These are phyloP conservation scores for Novumbra hubbsi DNA, from an alignment of 2,797 vertebrate species.

Conservation along the genomic window DNA sequence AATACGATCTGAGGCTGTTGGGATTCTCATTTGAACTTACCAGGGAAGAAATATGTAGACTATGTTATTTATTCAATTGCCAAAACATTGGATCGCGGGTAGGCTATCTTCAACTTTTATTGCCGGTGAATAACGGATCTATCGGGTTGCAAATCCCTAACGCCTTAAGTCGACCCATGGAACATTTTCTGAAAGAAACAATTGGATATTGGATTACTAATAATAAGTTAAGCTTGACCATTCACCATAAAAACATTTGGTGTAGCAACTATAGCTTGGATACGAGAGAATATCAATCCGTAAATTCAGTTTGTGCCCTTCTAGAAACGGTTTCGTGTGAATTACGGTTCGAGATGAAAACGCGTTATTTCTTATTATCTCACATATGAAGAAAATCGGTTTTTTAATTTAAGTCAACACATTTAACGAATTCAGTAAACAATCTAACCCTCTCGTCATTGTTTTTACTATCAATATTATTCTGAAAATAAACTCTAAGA, in stretches of 20 bases:
- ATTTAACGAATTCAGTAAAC: background rate
- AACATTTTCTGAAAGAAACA: conserved; percentile 63
- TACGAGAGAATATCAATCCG: conserved; percentile 35
- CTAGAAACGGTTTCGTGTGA: background rate
- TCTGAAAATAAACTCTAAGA: background rate
- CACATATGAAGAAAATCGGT: background rate
- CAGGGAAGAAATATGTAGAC: background rate
- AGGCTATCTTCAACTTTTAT: conserved; percentile 45
- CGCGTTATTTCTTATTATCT: background rate
- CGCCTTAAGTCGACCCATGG: conserved; percentile 40
- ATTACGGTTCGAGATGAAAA: background rate
- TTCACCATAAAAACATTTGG: conserved; percentile 56
- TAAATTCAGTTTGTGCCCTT: background rate
- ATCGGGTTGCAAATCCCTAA: conserved; percentile 70
- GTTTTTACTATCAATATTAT: background rate
- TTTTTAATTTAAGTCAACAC: background rate
- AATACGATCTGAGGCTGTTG: background rate
- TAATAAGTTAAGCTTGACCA: conserved; percentile 65
- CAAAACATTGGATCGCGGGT: conserved; percentile 45
- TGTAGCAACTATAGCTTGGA: conserved; percentile 65
- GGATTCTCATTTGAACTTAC: background rate
- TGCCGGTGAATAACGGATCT: conserved; percentile 65
- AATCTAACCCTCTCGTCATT: background rate
- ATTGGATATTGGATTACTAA: conserved; percentile 77
- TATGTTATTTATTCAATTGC: background rate